Conservation (phyloP, 30 jellyfish, hydroid and myxozoan species). For the Nemopilema nomurai region DNA sequence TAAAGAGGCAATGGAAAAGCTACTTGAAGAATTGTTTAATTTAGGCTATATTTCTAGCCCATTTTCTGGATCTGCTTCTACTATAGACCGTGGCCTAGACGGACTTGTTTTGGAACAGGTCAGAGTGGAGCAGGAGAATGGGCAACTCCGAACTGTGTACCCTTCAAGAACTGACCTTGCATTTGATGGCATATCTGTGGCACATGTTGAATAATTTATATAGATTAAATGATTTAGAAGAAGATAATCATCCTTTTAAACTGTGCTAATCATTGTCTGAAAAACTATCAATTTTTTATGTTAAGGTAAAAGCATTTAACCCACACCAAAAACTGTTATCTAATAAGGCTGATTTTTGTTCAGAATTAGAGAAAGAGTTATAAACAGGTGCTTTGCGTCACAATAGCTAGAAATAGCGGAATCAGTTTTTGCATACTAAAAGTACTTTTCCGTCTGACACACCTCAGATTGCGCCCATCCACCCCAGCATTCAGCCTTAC, state of each 20-base stretch:
- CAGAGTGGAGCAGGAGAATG: conserved; percentile 75
- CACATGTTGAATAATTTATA: conserved; percentile 36
- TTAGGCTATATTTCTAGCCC: conserved; percentile 68
- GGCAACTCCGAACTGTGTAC: conserved; percentile 59
- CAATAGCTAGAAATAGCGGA: too few relatives aligned
- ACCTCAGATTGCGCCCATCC: too few relatives aligned
- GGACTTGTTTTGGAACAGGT: conserved; percentile 75
- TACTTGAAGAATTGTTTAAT: conserved; percentile 65
- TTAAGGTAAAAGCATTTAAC: too few relatives aligned
- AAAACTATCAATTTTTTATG: too few relatives aligned
- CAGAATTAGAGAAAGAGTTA: too few relatives aligned
- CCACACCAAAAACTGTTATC: too few relatives aligned
- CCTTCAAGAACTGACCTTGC: conserved; percentile 80
- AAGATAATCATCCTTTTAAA: neutral
- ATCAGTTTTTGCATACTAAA: too few relatives aligned
- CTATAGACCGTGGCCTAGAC: conserved; percentile 15
- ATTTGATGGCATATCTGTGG: conserved; percentile 56
- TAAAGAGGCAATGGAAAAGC: conserved; percentile 73
- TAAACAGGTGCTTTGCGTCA: too few relatives aligned
- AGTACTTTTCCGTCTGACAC: too few relatives aligned
- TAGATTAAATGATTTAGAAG: neutral
- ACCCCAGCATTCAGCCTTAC: too few relatives aligned
- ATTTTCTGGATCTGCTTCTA: conserved; percentile 17
- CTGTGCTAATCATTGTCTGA: too few relatives aligned
- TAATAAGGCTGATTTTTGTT: too few relatives aligned